Evolutionary conservation across 1,140 invertebrate genomes (phyloP), one percentile per base, ranked within the genome.

Genomic region (Sminthurinus signatus): DNA sequence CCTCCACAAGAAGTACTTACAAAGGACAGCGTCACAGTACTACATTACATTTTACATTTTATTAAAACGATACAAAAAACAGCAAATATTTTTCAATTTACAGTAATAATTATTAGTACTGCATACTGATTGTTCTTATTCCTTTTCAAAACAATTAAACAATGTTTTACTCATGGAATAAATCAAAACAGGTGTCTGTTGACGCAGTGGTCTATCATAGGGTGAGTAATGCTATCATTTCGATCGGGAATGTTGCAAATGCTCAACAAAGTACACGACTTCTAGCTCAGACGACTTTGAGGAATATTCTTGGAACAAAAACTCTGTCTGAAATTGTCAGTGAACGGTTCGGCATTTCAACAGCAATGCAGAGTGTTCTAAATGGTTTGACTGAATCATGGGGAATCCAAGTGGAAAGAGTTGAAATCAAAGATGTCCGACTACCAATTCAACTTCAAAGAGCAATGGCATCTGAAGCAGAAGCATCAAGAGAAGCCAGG

Each of bases 231-330:
- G 93, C 95, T 14, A 96, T 92, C 0, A 89, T 96, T 60, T 96
- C 93, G 42, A 92, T 98, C 67, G 92, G 92, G 31, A 97, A 97
- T 76, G 93, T 98, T 32, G 93, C 96, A 77, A 96, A 98, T 77
- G 92, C 93, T 31, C 91, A 94, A 76, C 90, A 95, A 76, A 90
- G 88, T 58, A 92, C 78, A 10, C 67, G 78, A 31, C 72, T 79
- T 31, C 67, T 80, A 66, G 79, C 76, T 31, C 77, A 79, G 55
- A 79, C 78, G 4, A 79, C 78, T 10, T 67, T 79, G 10, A 64
- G 78, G 48, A 81, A 80, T 64, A 79, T 80, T 72, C 69, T 79
- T 56, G 78, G 78, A 4, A 79, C 77, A 4, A 78, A 77, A 65
- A 76, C 77, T 64, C 69, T 79, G 25, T 76, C 78, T 70, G 77